Conservation (phyloP, 1,140 invertebrate species). For the Calliphora vicina region DNA sequence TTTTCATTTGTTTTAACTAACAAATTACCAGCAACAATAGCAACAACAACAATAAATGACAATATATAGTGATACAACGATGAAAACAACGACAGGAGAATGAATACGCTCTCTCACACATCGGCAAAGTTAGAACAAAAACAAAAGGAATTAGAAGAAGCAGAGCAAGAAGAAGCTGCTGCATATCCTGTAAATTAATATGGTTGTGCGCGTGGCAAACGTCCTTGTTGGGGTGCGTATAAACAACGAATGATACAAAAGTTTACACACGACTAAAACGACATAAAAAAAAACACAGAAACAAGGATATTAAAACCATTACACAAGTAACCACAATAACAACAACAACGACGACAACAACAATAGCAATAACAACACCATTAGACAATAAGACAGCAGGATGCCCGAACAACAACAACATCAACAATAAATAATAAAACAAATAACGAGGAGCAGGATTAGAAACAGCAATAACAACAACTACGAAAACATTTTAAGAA, state of each 20-base stretch:
- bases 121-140: not conserved
- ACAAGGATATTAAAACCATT: conserved; percentile 34
- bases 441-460: not conserved
- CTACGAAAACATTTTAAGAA: not conserved
- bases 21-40: not conserved
- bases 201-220: conserved; percentile 45
- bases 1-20: not conserved
- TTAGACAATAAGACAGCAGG: not conserved
- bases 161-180: too few relatives aligned
- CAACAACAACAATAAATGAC: not conserved
- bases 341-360: conserved; percentile 11
- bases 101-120: conserved; percentile 7
- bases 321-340: not conserved
- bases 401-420: not conserved
- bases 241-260: conserved; percentile 40
- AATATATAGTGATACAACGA: not conserved
- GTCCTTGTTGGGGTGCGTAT: conserved; percentile 35
- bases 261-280: conserved; percentile 1
- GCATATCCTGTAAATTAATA: conserved; percentile 27
- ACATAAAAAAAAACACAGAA: not conserved
- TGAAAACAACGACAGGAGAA: not conserved
- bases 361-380: not conserved
- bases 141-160: not conserved
- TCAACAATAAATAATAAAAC: too few relatives aligned
- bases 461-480: not conserved